Percentiles rank a stretch among this genome's conserved stretches.
Evolutionary conservation across 2,113 vertebrate genomes (phyloP).

Genomic region (Osmerus eperlanus): DNA sequence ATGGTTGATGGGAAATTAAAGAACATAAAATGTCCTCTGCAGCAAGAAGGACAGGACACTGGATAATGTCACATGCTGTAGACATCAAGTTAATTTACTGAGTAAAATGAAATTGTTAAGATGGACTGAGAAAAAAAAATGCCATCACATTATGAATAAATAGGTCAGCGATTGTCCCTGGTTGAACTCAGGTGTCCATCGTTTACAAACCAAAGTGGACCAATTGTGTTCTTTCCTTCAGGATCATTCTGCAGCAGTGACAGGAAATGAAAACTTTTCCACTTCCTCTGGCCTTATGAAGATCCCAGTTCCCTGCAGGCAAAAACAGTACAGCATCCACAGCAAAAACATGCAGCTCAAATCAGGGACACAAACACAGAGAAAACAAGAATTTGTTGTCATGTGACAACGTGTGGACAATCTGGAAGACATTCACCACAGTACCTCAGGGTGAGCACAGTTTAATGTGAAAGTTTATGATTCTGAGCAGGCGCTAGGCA

Average conservation of each 20-base stretch:
- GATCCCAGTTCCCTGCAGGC: neutral
- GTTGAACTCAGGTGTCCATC: neutral
- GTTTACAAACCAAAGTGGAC: neutral
- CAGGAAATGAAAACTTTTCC: conserved; percentile 48
- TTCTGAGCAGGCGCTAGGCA: too few relatives aligned
- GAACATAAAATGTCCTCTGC: neutral
- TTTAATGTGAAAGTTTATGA: neutral
- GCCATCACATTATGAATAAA: neutral
- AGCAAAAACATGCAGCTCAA: neutral
- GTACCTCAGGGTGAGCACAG: neutral
- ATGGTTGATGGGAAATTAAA: too few relatives aligned
- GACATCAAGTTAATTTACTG: too few relatives aligned
- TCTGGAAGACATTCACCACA: neutral
- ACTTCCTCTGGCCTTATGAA: conserved; percentile 19
- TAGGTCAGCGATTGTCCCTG: neutral
- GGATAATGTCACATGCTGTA: too few relatives aligned
- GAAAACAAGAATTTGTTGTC: neutral
- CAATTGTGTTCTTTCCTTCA: conserved; percentile 26
- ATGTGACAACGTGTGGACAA: neutral
- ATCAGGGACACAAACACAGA: neutral
- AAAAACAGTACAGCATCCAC: neutral
- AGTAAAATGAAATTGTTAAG: too few relatives aligned
- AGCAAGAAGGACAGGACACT: too few relatives aligned
- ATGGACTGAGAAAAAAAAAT: too few relatives aligned
- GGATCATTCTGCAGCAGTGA: conserved; percentile 38